Base-by-base conservation (phyloP, 2,888 invertebrate genomes). In the Drosophila buzzatii region DNA sequence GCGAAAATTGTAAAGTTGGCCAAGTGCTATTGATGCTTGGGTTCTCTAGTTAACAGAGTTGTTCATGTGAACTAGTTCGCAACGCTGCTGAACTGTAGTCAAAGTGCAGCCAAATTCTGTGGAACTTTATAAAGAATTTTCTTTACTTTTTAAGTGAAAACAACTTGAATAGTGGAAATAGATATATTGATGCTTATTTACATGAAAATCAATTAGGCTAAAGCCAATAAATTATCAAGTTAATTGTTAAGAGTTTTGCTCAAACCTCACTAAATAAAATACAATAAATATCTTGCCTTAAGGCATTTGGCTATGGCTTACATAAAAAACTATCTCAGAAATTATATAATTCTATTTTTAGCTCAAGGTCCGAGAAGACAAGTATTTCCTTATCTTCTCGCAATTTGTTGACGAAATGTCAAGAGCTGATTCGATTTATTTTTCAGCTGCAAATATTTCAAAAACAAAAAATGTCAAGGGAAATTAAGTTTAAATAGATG, bases 401-500 rank as follows among this genome's bases (percentile, higher is more conserved):
- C 20, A 27, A 55, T 14, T 55, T 14, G n/a, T 35, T 41, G 23
- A 47, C 12, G 33, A 12, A 12, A 23, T 41, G 66, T 47, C 55
- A 16, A 35, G 47, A 35, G 9, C 6, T 64, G 45, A 52, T 45
- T 45, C 33, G 31, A 16, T 52, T 12, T 45, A 45, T 52, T 52
- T 53, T 33, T 27, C 3, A 16, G 18, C 10, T 16, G 51, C 20
- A 18, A 31, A 14, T 16, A 47, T 27, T n/a, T 47, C 8, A 16
- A 9, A 18, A 37, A 23, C 14, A 20, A 16, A 45, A 64, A 20
- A 7, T 10, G 10, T 1, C 44, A 53, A 33, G 18, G 23, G 14
- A 35, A 45, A 39, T 31, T 14, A 55, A 23, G 51, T 42, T 68
- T 51, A 58, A 8, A 39, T 56, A 14, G 23, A 44, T 41, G 42